A percentile compares a stretch with the other conserved stretches of the same genome.
phyloP scores from a whole-genome alignment of 2,888 invertebrate species.

The Pheosia tremula region DNA sequence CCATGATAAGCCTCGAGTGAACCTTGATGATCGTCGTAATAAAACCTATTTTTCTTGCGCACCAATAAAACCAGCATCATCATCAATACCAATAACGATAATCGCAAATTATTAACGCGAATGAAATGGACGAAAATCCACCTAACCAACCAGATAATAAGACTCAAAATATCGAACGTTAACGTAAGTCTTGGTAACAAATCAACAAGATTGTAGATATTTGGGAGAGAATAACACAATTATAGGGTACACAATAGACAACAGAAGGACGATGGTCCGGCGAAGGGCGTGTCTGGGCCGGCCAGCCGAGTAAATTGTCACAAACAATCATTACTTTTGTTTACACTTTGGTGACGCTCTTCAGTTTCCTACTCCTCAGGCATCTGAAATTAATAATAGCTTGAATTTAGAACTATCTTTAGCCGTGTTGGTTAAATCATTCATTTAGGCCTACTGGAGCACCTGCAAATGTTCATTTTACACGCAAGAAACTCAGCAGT shows the following conservation, averaged over 20 bases:
- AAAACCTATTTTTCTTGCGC: neutral
- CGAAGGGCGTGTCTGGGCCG: constrained; percentile 28
- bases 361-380: constrained; percentile 70
- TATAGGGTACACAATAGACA: constrained; percentile 26
- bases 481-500: no score
- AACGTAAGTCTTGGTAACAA: constrained; percentile 19
- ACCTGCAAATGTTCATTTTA: no score
- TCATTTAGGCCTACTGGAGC: no score
- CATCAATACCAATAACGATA: neutral
- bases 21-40: no score
- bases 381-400: constrained; percentile 53
- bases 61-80: neutral
- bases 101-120: constrained; percentile 35
- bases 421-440: no score
- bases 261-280: constrained; percentile 32
- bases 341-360: constrained; percentile 76
- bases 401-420: neutral
- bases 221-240: constrained; percentile 25
- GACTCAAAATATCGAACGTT: constrained; percentile 9
- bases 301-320: constrained; percentile 33
- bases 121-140: constrained; percentile 40
- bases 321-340: constrained; percentile 25
- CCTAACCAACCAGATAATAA: constrained; percentile 5
- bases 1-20: no score
- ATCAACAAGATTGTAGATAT: constrained; percentile 8